Base-by-base conservation (phyloP, 2,113 vertebrate species). In the Aptenodytes patagonicus region DNA sequence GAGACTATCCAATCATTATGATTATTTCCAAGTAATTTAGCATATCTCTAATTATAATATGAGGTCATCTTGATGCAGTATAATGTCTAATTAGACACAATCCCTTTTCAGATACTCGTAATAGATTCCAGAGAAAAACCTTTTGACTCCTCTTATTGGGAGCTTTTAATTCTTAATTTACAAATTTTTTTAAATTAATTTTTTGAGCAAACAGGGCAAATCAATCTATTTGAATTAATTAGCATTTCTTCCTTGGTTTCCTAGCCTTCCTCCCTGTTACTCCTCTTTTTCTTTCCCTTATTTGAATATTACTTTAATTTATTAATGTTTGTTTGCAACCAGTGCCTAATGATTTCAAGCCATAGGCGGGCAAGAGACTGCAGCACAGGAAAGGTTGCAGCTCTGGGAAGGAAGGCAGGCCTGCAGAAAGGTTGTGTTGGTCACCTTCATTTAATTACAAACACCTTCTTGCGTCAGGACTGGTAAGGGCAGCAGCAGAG, bases 11-110 rank as follows among this genome's bases (percentile, higher is more conserved):
- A 86, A 91, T 90, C 84, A 78, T 78, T 73, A 72, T 62, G 91
- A 94, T 97, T 72, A 91, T 90, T 97, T 96, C 97, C 94, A 92
- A 96, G 96, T 95, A 88, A 96, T 81, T 92, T 96, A 89, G 95
- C 46, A 10, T 96, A 91, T 93, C 94, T 96, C 91, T 96, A 94
- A 95, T 97, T 97, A 96, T 72, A 57, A 81, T 65, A 87, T 83
- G 97, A 98, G 97, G 95, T 98, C 97, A 97, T 97, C 90, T 95
- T 66, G 93, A 93, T 87, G 87, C 61, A 89, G 90, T 95, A 90
- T 92, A 60, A 93, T 85, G 69, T 93, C 96, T 97, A 95, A 97
- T 96, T 96, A 98, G 94, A 72, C 75, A 75, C 82, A 76, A 75
- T 91, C 80, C 60, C 66, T 57, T 97, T 97, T 95, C 71, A 84